phyloP scores from a whole-genome alignment of 2,797 vertebrate genomes.

The Nyctibius grandis region DNA sequence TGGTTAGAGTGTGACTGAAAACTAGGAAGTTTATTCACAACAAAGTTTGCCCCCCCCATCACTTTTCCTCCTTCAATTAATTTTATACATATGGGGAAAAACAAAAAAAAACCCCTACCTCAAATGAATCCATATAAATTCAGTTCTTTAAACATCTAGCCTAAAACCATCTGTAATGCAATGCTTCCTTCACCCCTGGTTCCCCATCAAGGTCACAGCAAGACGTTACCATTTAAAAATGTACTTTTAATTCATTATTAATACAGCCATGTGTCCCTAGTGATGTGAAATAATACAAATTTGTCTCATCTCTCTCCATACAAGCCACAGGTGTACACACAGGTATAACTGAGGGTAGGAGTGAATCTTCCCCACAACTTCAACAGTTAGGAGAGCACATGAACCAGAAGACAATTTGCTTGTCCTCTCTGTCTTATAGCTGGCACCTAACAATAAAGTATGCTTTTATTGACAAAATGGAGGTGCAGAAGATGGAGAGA shows the following conservation, averaged over 20 bases:
- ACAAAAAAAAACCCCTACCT: neutral
- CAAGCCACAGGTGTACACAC: neutral
- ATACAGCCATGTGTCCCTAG: neutral
- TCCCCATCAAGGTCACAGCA: neutral
- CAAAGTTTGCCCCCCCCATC: neutral
- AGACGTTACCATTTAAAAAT: neutral
- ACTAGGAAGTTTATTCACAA: neutral
- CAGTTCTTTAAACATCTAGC: neutral
- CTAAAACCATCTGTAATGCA: neutral
- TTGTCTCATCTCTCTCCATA: neutral
- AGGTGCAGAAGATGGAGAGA: neutral
- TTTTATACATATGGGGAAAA: neutral
- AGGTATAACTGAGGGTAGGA: neutral
- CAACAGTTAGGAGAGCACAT: rapidly evolving
- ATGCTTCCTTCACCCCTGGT: neutral
- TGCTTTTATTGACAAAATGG: neutral
- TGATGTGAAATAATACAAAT: neutral
- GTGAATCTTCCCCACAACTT: rapidly evolving
- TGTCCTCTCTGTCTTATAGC: neutral
- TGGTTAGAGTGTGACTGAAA: neutral
- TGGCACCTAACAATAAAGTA: neutral
- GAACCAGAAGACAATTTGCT: neutral
- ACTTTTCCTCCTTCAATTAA: neutral
- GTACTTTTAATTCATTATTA: neutral
- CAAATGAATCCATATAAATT: neutral